Evolutionary conservation across 2,888 invertebrate genomes (phyloP).

Genomic region (Andrena trimmerana): DNA sequence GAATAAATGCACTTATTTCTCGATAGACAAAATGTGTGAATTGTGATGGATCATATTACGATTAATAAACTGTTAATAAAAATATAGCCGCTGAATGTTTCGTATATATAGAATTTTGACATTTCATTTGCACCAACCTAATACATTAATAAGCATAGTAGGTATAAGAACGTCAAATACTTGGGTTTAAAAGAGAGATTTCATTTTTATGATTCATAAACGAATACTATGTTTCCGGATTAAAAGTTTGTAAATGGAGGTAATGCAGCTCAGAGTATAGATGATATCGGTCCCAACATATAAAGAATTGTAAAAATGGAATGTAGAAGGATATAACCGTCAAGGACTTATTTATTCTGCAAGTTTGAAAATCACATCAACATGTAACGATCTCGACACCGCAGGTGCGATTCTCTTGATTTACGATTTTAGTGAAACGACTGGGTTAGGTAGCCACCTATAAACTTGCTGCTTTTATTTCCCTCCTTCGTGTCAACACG

Average conservation of each 20-base stretch:
- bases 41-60: no score
- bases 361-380: constrained; percentile 49
- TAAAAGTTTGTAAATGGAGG: background rate
- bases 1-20: no score
- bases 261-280: background rate
- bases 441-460: constrained; percentile 64
- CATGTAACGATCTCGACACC: constrained; percentile 49
- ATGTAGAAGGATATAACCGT: background rate
- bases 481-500: constrained; percentile 79
- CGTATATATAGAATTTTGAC: background rate
- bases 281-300: background rate
- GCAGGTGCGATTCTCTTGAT: constrained; percentile 74
- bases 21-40: no score
- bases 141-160: background rate
- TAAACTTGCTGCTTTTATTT: constrained; percentile 76
- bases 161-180: background rate
- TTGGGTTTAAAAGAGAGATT: background rate
- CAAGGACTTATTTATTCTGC: constrained; percentile 6
- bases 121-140: background rate
- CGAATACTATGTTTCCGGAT: background rate
- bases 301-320: background rate
- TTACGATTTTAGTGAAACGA: constrained; percentile 78
- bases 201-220: constrained; percentile 15
- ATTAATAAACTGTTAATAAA: no score
- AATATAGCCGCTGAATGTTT: no score